Base-by-base conservation (phyloP, 1,140 invertebrate species). In the Lepidurus couesii region DNA sequence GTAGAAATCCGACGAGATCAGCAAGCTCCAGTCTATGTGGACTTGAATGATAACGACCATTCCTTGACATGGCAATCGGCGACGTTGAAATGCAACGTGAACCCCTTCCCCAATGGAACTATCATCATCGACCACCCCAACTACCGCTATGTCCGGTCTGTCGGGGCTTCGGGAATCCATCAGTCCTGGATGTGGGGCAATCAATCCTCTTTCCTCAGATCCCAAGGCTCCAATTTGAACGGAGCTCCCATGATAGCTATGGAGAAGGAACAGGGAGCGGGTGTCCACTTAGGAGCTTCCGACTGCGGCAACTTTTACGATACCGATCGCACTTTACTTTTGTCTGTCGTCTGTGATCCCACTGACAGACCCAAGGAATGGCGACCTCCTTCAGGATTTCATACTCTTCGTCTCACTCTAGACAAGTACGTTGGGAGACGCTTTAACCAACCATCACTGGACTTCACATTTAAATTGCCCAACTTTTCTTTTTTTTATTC, bases 31-130 rank as follows among this genome's bases (percentile, higher is more conserved):
- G 4, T 86, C 97, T 43, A 92, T 96, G 86, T 91, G 93, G 1
- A 91, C 93, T 4, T 86, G 97, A 81, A 93, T 94, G 2, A 93
- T 96, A 1, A 95, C 96, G 86, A 92, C 95, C 13, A 94, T 96
- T 86, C 94, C 97, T 90, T 87, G 96, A 53, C 92, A 92, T 10
- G 92, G 94, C 88, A 93, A 92, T 91, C 93, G 92, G 44, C 91
- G 92, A 82, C 92, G 94, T 85, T 88, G 89, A 7, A 90, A 91
- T 77, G 90, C 88, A 10, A 89, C 92, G 81, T 65, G 13, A 65
- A 65, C 16, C 53, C 53, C 6, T 65, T 65, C 13, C 53, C 53
- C 16, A 65, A 65, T 16, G 53, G 53, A 7, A 65, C 53, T 9
- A 65, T 65, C 53, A 65, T 65, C 53, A 65, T 65, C 21, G 53